Base-by-base conservation (phyloP, 2,797 vertebrate species). In the Myotis vivesi region DNA sequence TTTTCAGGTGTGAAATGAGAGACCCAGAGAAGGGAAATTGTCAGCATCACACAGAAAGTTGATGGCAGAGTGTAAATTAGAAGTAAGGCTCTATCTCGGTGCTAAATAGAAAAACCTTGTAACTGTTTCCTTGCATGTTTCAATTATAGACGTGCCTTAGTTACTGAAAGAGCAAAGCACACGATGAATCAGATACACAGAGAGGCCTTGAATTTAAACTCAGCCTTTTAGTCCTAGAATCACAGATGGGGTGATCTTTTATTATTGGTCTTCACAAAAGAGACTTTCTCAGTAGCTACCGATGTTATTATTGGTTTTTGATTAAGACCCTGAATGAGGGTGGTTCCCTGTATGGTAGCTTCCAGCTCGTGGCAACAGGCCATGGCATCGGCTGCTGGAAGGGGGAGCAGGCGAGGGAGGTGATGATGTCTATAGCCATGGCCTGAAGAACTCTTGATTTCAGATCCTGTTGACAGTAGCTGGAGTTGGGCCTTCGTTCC, bases 1-100 rank as follows among this genome's bases (percentile, higher is more conserved):
- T 86, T 94, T 92, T 81, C 11, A 59, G 36, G 20, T 84, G 20
- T 79, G 30, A 92, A 94, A 92, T 88, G n/a, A 93, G 59, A 94
- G 57, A 41, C 22, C 44, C 19, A 82, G 46, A 91, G 30, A 92
- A 41, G n/a, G 57, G 69, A 96, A 79, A 92, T 82, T 88, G n/a
- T 92, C 41, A 83, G 57, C 5, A 89, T 77, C 41, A 59, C 55
- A 77, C 64, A 93, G 90, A 66, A 92, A 90, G 25, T 85, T 87
- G 49, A 85, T 44, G 23, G 51, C 72, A 75, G 81, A 66, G 30
- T 82, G 38, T 69, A 62, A 76, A 64, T 82, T 71, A 90, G 51
- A 90, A 80, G 46, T 71, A 51, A 80, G n/a, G 3, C n/a, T 93
- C 36, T 86, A 68, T 33, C 73, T 93, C 77, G 92, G 8, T 69